phyloP scores from a whole-genome alignment of 2,888 invertebrate species.

The Notodromas monacha region DNA sequence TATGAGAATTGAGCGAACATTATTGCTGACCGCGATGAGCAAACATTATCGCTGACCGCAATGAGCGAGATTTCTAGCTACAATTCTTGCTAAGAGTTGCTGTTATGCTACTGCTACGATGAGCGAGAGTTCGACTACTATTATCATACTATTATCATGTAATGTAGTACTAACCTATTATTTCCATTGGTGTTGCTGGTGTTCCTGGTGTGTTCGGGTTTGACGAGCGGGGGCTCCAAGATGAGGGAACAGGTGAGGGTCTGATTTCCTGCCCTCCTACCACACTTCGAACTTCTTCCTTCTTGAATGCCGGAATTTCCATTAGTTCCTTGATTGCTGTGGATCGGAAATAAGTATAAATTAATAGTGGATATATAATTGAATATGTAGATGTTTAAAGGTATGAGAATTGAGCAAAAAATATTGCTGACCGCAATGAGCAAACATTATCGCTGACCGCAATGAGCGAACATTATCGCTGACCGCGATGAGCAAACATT shows the following conservation, averaged over 20 bases:
- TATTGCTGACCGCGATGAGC: no score
- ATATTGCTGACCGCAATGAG: constrained; percentile 4
- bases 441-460: constrained; percentile 4
- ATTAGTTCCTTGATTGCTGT: constrained; percentile 4
- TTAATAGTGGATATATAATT: constrained; percentile 1
- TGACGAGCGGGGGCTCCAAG: constrained; percentile 4
- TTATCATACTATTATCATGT: no score
- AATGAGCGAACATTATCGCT: constrained; percentile 4
- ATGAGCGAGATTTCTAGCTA: no score
- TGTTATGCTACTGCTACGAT: no score
- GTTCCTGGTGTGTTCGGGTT: constrained; percentile 4
- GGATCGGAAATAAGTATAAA: constrained; percentile 2
- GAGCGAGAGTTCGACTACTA: no score
- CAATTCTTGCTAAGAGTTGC: no score
- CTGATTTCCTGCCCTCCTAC: constrained; percentile 2
- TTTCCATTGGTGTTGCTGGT: constrained; percentile 4
- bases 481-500: constrained; percentile 4
- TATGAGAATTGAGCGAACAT: no score
- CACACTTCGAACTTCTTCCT: constrained; percentile 4
- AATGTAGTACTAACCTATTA: constrained; percentile 4
- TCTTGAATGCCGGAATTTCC: constrained; percentile 4
- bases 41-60: no score
- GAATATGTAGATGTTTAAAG: constrained; percentile 4
- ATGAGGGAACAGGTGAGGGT: constrained; percentile 4
- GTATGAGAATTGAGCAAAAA: constrained; percentile 4